These are phyloP conservation scores for Zoanthus gigantus DNA, from an alignment of 92 coral and sea anemone species.

Conservation along the genomic window DNA sequence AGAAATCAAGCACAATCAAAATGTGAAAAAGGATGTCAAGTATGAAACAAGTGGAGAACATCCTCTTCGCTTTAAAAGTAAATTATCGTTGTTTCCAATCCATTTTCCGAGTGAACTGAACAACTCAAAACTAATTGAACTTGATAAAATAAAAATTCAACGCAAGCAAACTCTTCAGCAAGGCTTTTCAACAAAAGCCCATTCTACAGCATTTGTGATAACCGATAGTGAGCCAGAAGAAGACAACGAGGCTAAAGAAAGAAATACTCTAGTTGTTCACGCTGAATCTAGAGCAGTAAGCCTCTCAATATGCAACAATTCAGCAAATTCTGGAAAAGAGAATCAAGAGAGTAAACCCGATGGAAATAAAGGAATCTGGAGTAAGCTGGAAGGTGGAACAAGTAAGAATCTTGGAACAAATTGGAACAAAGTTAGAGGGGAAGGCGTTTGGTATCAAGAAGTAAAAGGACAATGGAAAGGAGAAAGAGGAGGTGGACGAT, in stretches of 20 bases:
- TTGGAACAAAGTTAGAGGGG: constrained; percentile 3
- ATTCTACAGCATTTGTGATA: background rate
- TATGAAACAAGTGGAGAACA: background rate
- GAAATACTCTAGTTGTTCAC: background rate
- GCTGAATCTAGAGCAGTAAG: background rate
- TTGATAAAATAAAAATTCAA: background rate
- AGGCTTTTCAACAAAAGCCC: background rate
- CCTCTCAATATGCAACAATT: background rate
- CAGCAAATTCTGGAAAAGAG: background rate
- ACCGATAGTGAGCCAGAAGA: background rate
- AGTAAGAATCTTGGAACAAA: background rate
- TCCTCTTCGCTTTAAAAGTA: background rate
- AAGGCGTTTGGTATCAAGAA: constrained; percentile 9
- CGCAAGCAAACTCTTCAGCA: background rate
- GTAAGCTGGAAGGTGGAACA: background rate
- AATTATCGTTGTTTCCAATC: background rate
- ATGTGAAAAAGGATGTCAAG: background rate
- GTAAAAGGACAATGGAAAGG: background rate
- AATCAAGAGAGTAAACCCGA: background rate
- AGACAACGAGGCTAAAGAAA: background rate
- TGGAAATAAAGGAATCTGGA: background rate
- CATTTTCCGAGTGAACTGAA: background rate
- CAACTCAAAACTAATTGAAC: no score
- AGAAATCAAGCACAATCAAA: background rate
- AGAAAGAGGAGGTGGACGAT: background rate